Conservation (phyloP, 1,140 invertebrate genomes). For the Anoplophora glabripennis region DNA sequence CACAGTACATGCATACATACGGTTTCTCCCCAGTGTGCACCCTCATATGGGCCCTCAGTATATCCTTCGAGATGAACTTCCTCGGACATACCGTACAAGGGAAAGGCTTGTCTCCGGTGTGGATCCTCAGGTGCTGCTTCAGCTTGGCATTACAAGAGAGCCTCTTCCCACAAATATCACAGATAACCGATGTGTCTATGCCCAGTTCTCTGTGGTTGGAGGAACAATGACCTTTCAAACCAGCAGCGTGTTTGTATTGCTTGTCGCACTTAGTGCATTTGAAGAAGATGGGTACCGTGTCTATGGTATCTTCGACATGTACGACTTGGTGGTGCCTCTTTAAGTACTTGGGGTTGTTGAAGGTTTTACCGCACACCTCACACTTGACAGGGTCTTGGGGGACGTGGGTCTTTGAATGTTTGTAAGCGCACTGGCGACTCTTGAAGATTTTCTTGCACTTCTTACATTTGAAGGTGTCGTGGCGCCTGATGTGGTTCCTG, state of each 20-base stretch:
- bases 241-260: slow-evolving; percentile 43
- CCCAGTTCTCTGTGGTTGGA: slow-evolving; percentile 39
- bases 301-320: slow-evolving; percentile 44
- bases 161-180: slow-evolving; percentile 74
- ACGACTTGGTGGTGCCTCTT: slow-evolving; percentile 49
- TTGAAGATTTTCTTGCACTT: slow-evolving; percentile 21
- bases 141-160: slow-evolving; percentile 67
- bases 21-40: slow-evolving; percentile 32
- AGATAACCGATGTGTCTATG: slow-evolving; percentile 49
- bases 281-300: slow-evolving; percentile 11
- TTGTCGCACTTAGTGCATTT: slow-evolving; percentile 45
- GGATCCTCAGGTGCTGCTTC: slow-evolving; percentile 54
- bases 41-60: slow-evolving; percentile 40
- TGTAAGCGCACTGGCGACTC: background rate
- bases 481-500: slow-evolving; percentile 16
- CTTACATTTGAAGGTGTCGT: slow-evolving; percentile 18
- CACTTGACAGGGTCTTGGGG: slow-evolving; percentile 7
- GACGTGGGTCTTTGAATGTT: slow-evolving; percentile 47
- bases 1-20: slow-evolving; percentile 37
- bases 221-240: slow-evolving; percentile 40
- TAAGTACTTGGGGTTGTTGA: slow-evolving; percentile 4
- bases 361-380: slow-evolving; percentile 22
- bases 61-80: slow-evolving; percentile 41
- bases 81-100: slow-evolving; percentile 39
- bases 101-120: slow-evolving; percentile 44